phyloP scores from a whole-genome alignment of 2,888 invertebrate genomes.

The Blomia tropicalis region DNA sequence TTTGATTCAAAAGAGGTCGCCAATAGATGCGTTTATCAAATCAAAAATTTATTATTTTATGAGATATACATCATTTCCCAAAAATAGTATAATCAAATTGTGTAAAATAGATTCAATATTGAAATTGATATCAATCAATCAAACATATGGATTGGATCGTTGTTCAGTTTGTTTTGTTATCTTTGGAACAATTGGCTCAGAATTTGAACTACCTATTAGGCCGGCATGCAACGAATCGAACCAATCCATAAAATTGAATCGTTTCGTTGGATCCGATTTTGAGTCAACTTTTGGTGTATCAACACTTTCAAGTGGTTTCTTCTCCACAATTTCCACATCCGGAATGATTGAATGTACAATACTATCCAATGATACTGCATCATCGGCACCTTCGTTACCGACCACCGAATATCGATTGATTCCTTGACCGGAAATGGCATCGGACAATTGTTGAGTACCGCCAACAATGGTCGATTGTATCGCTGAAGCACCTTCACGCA shows the following conservation, averaged over 20 bases:
- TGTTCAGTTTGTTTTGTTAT: neutral
- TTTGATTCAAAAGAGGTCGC: no score
- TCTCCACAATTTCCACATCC: slow-evolving; percentile 1
- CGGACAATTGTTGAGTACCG: neutral
- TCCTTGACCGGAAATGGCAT: neutral
- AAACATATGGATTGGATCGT: neutral
- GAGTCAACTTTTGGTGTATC: no score
- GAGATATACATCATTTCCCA: no score
- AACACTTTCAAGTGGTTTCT: neutral
- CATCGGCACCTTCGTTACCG: neutral
- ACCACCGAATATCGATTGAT: neutral
- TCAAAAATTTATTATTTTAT: no score
- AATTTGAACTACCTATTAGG: neutral
- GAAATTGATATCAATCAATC: no score
- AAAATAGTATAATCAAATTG: no score
- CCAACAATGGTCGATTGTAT: neutral
- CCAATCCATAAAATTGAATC: neutral
- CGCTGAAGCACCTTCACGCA: neutral
- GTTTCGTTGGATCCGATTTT: no score
- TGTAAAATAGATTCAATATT: no score
- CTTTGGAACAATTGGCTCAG: no score
- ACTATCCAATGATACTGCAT: neutral
- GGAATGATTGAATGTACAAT: neutral
- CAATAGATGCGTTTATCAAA: no score
- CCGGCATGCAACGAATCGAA: neutral